These are phyloP conservation scores for Rhinoraja longicauda DNA, from an alignment of 2,797 vertebrate genomes.

Conservation along the genomic window DNA sequence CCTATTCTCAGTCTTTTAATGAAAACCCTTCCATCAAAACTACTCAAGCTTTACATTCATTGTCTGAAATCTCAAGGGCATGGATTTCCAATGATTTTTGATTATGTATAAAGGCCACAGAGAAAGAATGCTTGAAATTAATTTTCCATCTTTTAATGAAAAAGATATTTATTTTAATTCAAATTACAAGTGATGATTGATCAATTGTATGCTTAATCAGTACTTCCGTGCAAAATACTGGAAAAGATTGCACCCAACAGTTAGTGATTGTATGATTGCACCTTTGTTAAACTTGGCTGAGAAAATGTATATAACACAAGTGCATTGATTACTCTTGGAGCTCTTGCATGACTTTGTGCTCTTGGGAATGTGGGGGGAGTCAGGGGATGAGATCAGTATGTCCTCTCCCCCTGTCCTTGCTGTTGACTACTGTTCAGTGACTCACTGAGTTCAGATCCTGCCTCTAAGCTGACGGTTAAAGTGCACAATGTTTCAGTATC, in stretches of 20 bases:
- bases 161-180: background rate
- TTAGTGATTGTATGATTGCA: background rate
- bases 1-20: slow-evolving; percentile 18
- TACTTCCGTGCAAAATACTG: background rate
- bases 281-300: background rate
- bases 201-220: background rate
- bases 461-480: too few species aligned
- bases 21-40: slow-evolving; percentile 19
- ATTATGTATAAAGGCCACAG: background rate
- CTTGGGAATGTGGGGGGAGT: too few species aligned
- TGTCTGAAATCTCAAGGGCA: slow-evolving; percentile 32
- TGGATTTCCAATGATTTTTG: background rate
- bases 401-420: too few species aligned
- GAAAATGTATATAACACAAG: background rate
- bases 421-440: too few species aligned
- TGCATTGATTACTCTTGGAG: background rate
- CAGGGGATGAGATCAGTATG: too few species aligned
- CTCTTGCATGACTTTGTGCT: too few species aligned
- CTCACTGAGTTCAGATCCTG: too few species aligned
- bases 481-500: too few species aligned
- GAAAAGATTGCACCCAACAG: background rate
- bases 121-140: slow-evolving; percentile 2
- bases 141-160: slow-evolving; percentile 16
- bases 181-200: background rate
- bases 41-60: background rate